A percentile compares a stretch with the other conserved stretches of the same genome.
phyloP scores from a whole-genome alignment of 2,113 vertebrate species.

The Elephas maximus region DNA sequence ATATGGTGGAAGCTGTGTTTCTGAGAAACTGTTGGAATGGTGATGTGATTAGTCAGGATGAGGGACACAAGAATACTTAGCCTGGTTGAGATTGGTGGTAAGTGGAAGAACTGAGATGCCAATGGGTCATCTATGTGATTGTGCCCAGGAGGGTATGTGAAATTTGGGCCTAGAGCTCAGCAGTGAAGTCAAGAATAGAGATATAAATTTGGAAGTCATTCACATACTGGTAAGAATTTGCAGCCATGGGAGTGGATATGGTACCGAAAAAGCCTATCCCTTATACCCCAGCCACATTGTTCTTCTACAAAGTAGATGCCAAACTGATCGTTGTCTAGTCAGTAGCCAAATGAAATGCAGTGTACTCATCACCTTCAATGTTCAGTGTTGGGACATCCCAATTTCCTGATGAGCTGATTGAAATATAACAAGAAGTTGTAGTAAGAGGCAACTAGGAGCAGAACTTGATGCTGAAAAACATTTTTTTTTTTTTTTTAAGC shows the following conservation, averaged over 20 bases:
- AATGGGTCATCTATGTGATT: background rate
- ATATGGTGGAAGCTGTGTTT: background rate
- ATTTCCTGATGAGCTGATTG: background rate
- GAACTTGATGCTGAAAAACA: background rate
- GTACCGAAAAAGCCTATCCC: background rate
- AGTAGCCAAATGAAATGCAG: background rate
- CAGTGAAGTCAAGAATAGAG: background rate
- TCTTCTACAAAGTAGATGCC: background rate
- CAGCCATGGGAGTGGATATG: background rate
- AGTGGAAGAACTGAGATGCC: background rate
- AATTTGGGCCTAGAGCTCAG: background rate
- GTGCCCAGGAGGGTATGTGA: background rate
- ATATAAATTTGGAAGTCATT: background rate
- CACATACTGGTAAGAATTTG: background rate
- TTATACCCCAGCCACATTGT: background rate
- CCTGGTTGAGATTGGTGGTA: background rate
- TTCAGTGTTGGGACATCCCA: background rate
- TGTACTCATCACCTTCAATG: background rate
- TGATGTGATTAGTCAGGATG: background rate
- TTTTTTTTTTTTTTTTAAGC: background rate
- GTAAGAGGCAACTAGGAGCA: background rate
- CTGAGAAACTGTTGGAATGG: background rate
- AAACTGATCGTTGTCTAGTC: background rate
- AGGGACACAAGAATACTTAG: background rate
- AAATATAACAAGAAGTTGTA: background rate